Percentiles rank a stretch among this genome's conserved stretches.
These are phyloP conservation scores for Lasiurus borealis DNA, from an alignment of 2,113 vertebrate species.

Conservation along the genomic window DNA sequence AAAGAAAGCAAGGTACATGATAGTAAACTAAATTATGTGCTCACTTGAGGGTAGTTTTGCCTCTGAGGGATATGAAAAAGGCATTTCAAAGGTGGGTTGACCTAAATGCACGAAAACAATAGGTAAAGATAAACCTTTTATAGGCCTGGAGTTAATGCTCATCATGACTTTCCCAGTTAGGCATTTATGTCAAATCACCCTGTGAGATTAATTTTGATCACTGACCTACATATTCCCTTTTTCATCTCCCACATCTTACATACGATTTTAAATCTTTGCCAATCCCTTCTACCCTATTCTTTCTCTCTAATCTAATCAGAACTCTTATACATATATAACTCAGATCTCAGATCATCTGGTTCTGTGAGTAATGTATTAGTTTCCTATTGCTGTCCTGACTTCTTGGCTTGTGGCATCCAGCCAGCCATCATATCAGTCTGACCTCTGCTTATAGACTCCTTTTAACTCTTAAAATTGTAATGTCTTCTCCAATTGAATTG, in stretches of 20 bases:
- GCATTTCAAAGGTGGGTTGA: not conserved
- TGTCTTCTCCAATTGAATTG: not conserved
- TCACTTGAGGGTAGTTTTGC: not conserved
- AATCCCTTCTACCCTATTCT: not conserved
- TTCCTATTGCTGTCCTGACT: not conserved
- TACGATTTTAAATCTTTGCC: not conserved
- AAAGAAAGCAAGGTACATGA: not conserved
- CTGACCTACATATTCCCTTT: too few species aligned
- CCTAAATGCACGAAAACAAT: not conserved
- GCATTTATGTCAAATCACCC: not conserved
- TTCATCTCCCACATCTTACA: not conserved
- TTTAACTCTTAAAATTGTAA: not conserved
- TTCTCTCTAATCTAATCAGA: not conserved
- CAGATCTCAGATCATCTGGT: not conserved
- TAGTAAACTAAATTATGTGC: not conserved
- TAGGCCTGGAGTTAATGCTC: not conserved
- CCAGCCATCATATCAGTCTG: not conserved
- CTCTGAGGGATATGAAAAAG: not conserved
- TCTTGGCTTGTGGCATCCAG: not conserved
- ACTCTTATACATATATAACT: not conserved
- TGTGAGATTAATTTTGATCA: not conserved
- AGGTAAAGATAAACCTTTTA: not conserved
- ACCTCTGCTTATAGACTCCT: not conserved
- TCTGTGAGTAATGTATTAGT: not conserved
- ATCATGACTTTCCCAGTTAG: not conserved